Conservation (phyloP, 2,888 invertebrate species). For the Ptychoptera contaminata region DNA sequence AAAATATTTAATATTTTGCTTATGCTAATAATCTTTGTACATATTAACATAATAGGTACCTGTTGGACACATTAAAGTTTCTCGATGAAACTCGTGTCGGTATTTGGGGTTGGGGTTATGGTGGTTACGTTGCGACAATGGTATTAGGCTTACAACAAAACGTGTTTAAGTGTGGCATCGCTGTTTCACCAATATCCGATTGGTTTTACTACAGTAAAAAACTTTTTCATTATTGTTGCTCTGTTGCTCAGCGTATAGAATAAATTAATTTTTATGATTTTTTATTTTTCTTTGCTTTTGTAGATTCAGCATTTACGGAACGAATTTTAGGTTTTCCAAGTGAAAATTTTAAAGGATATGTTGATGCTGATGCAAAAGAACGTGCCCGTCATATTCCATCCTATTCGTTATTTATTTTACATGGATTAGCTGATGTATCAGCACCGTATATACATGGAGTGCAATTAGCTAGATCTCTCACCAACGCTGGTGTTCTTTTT, state of each 20-base stretch:
- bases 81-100: constrained; percentile 78
- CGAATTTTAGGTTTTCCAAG: constrained; percentile 75
- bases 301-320: constrained; percentile 94
- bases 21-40: background rate
- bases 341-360: constrained; percentile 80
- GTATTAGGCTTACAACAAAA: constrained; percentile 73
- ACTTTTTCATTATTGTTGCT: background rate
- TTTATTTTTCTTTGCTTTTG: constrained; percentile 4
- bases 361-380: constrained; percentile 81
- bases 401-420: constrained; percentile 76
- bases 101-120: constrained; percentile 96
- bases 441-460: constrained; percentile 90
- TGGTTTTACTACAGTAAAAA: constrained; percentile 82
- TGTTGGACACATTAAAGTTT: constrained; percentile 66
- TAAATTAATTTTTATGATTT: background rate
- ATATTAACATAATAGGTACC: constrained; percentile 37
- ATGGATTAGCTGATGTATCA: constrained; percentile 83
- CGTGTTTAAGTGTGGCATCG: constrained; percentile 82
- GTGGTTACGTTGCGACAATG: constrained; percentile 85
- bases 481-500: constrained; percentile 77
- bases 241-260: background rate
- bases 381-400: constrained; percentile 77
- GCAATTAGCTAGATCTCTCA: constrained; percentile 73
- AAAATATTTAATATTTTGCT: background rate
- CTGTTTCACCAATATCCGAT: constrained; percentile 89